A percentile compares a stretch with the other conserved stretches of the same genome.
These are phyloP conservation scores for Phodopus roborovskii DNA, from an alignment of 2,113 vertebrate genomes.

Conservation along the genomic window DNA sequence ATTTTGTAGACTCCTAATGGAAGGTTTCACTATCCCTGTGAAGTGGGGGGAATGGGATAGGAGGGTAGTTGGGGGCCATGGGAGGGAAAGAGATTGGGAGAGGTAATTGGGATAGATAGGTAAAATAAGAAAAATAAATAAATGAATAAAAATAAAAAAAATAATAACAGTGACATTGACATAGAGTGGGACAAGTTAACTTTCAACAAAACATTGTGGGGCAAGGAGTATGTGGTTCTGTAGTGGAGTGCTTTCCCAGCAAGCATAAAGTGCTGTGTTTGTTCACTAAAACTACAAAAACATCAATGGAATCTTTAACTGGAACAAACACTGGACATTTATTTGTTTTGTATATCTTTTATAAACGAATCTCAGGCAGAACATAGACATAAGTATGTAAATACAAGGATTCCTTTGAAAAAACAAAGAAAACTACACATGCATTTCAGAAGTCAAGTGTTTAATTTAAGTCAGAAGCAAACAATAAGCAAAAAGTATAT, in stretches of 20 bases:
- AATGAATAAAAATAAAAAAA: no score
- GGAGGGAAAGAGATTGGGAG: no score
- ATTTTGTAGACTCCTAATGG: no score
- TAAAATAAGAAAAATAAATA: no score
- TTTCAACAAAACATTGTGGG: background rate
- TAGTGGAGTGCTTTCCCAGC: background rate
- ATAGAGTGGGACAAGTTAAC: background rate
- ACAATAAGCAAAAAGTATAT: background rate
- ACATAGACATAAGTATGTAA: background rate
- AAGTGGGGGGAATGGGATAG: no score
- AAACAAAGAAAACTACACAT: background rate
- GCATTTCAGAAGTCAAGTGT: background rate
- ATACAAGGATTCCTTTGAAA: background rate
- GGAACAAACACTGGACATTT: background rate
- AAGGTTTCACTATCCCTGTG: no score
- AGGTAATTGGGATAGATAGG: no score
- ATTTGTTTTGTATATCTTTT: background rate
- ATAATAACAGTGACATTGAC: background rate
- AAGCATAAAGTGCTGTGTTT: background rate
- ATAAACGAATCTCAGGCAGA: background rate
- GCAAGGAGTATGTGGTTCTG: background rate
- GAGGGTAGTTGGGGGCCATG: no score
- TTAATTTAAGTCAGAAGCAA: background rate
- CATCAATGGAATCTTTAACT: background rate
- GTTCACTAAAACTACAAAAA: background rate